Evolutionary conservation across 2,113 vertebrate genomes (phyloP).

Genomic region (Protomyctophum bolini): DNA sequence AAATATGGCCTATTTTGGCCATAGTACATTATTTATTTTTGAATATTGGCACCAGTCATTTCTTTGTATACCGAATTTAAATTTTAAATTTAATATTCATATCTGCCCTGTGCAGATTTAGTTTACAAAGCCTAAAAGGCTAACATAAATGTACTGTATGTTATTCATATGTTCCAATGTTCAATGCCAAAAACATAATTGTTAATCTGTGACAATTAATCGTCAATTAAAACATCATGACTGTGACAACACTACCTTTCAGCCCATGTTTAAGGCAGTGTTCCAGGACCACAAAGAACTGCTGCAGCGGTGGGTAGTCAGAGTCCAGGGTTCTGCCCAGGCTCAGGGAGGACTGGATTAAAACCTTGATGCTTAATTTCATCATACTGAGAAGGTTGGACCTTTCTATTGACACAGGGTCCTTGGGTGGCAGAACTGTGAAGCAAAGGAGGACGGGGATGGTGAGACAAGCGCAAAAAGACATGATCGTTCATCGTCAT

Average conservation of each 20-base stretch:
- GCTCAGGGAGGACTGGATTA: conserved; percentile 94
- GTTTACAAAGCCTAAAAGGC: no score
- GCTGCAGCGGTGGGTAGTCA: conserved; percentile 91
- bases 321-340: conserved; percentile 93
- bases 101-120: no score
- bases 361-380: conserved; percentile 93
- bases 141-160: no score
- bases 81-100: no score
- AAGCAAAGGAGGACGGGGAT: background rate
- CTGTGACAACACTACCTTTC: conserved; percentile 82
- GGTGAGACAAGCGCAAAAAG: no score
- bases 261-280: conserved; percentile 97
- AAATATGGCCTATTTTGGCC: no score
- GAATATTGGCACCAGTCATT: no score
- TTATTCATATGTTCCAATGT: no score
- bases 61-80: no score
- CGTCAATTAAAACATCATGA: background rate
- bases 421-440: conserved; percentile 64
- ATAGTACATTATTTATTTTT: no score
- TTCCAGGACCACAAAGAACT: conserved; percentile 96
- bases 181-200: background rate
- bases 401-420: conserved; percentile 88
- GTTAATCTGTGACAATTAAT: no score
- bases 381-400: conserved; percentile 96
- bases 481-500: no score